These are phyloP conservation scores for Helicoverpa assulta DNA, from an alignment of 2,888 invertebrate species.

Conservation along the genomic window DNA sequence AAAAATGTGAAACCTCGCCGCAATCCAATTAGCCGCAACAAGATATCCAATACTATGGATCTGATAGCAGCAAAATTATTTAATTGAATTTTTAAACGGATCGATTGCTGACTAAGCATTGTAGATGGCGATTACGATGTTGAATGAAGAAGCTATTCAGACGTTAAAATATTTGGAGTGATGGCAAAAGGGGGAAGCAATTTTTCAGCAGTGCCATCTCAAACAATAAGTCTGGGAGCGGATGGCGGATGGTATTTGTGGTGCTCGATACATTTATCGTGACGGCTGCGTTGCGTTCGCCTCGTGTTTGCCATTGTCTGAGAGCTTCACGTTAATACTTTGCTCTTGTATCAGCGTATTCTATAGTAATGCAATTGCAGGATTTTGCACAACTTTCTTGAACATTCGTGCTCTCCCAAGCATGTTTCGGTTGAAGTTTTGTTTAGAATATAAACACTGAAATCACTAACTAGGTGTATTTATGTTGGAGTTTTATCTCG, in stretches of 20 bases:
- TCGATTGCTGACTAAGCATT: slow-evolving; percentile 49
- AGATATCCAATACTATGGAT: slow-evolving; percentile 79
- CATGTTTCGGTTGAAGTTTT: slow-evolving; percentile 24
- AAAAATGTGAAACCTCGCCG: slow-evolving; percentile 78
- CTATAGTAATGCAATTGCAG: slow-evolving; percentile 74
- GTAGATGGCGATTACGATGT: slow-evolving; percentile 44
- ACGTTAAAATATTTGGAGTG: slow-evolving; percentile 63
- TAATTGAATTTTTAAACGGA: slow-evolving; percentile 72
- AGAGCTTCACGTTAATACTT: slow-evolving; percentile 81
- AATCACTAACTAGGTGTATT: slow-evolving; percentile 25
- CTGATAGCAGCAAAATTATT: slow-evolving; percentile 75
- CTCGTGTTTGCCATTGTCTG: slow-evolving; percentile 85
- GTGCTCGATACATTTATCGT: slow-evolving; percentile 84
- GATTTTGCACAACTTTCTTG: slow-evolving; percentile 64
- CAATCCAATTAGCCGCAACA: slow-evolving; percentile 84
- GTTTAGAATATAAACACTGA: slow-evolving; percentile 27
- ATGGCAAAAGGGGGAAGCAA: slow-evolving; percentile 68
- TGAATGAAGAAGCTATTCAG: slow-evolving; percentile 56
- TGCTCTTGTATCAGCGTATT: slow-evolving; percentile 77
- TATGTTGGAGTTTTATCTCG: slow-evolving; percentile 44
- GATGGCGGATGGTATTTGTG: slow-evolving; percentile 78
- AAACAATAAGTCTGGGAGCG: slow-evolving; percentile 83
- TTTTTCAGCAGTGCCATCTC: slow-evolving; percentile 80
- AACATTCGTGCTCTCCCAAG: slow-evolving; percentile 48
- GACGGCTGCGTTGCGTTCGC: slow-evolving; percentile 76